phyloP scores from a whole-genome alignment of 2,888 invertebrate species.

The Archips crataeganus region DNA sequence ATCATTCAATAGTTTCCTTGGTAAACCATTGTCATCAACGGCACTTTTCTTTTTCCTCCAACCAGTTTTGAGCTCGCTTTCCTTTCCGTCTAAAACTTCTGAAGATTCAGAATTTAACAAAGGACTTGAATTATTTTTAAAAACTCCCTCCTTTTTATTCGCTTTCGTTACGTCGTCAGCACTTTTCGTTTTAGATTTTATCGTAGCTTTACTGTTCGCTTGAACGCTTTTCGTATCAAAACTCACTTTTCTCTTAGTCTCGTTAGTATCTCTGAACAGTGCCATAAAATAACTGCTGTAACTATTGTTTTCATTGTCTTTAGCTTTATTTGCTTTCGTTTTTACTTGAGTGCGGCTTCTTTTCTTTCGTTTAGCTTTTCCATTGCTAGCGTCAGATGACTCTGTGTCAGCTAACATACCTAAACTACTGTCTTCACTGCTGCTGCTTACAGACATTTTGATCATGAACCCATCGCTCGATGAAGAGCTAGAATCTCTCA shows the following conservation, averaged over 20 bases:
- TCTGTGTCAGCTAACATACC: not conserved
- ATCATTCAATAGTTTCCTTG: not conserved
- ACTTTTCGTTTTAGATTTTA: slow-evolving; percentile 1
- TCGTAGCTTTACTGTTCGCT: not conserved
- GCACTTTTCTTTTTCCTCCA: not conserved
- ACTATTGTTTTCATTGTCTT: not conserved
- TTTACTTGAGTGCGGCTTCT: not conserved
- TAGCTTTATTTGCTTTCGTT: not conserved
- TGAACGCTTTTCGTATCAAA: not conserved
- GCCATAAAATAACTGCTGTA: not conserved
- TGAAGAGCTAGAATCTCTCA: not conserved
- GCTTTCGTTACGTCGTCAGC: not conserved
- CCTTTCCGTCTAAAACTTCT: not conserved
- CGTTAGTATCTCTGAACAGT: not conserved
- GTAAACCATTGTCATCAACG: not conserved
- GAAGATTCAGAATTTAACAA: slow-evolving; percentile 6
- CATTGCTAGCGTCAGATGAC: not conserved
- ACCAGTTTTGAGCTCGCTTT: not conserved
- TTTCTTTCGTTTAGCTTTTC: not conserved
- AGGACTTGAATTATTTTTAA: not conserved
- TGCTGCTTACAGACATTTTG: slow-evolving; percentile 2
- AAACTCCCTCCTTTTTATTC: not conserved
- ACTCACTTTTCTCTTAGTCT: not conserved
- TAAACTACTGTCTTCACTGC: not conserved
- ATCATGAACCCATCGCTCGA: not conserved